These are phyloP conservation scores for Alectura lathami DNA, from an alignment of 2,113 vertebrate genomes.

Conservation along the genomic window DNA sequence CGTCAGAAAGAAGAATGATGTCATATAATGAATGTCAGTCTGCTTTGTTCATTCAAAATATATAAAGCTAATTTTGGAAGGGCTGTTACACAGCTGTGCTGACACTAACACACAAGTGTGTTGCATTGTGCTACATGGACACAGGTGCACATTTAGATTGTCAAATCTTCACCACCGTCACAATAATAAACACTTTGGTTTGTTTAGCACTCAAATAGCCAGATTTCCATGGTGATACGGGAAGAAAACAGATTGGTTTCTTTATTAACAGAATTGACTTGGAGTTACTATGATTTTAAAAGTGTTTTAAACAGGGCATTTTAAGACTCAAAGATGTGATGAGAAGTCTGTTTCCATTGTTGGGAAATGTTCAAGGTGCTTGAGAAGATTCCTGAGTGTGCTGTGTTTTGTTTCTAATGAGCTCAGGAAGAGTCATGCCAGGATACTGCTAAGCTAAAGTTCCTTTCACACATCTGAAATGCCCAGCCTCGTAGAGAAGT, in stretches of 20 bases:
- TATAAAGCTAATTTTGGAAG: not conserved
- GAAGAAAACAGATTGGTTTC: not conserved
- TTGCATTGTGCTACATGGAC: not conserved
- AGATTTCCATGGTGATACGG: not conserved
- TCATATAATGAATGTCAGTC: not conserved
- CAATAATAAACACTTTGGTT: not conserved
- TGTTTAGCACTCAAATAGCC: not conserved
- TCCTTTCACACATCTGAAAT: not conserved
- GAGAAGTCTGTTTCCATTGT: not conserved
- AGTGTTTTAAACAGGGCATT: not conserved
- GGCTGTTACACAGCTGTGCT: not conserved
- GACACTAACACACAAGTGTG: not conserved
- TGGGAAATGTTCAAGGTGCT: not conserved
- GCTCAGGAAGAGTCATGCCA: not conserved
- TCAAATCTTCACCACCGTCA: not conserved
- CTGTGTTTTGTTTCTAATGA: not conserved
- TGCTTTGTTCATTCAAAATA: slow-evolving; percentile 29
- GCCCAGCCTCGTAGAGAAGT: not conserved
- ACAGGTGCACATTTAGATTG: not conserved
- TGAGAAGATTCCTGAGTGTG: not conserved
- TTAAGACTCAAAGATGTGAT: slow-evolving; percentile 18
- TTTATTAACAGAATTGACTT: slow-evolving; percentile 14
- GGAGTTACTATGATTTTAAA: slow-evolving; percentile 21
- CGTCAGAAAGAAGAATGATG: not conserved
- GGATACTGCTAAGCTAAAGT: not conserved